Evolutionary conservation across 2,888 invertebrate species (phyloP).

Genomic region (Hanleya hanleyi): DNA sequence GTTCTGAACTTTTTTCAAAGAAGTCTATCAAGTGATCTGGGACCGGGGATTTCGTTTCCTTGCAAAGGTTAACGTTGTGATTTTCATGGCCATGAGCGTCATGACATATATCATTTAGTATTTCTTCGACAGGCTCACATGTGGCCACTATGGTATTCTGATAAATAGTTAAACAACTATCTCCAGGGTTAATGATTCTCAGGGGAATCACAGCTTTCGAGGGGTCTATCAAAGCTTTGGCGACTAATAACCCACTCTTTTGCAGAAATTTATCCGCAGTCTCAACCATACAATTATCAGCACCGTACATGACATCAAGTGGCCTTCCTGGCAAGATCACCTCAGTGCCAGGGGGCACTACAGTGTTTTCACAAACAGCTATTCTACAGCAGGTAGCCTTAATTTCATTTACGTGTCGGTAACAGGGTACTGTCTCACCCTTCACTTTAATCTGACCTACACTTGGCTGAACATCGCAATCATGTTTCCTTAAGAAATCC

Average conservation of each 20-base stretch:
- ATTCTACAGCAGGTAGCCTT: neutral
- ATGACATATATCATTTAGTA: neutral
- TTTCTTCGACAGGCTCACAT: slow-evolving; percentile 1
- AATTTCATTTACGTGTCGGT: neutral
- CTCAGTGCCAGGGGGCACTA: neutral
- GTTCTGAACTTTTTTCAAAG: neutral
- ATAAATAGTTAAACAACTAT: slow-evolving; percentile 14
- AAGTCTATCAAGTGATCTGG: neutral
- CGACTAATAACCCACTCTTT: neutral
- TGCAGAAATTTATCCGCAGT: neutral
- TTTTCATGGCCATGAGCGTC: too few species aligned
- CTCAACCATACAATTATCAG: neutral
- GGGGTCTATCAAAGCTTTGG: slow-evolving; percentile 14
- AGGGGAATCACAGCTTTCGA: slow-evolving; percentile 14
- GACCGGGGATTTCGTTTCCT: too few species aligned
- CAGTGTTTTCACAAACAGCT: neutral
- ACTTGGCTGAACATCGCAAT: neutral
- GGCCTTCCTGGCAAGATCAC: neutral
- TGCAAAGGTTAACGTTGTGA: too few species aligned
- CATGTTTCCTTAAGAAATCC: neutral
- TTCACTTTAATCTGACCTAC: neutral
- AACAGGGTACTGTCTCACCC: neutral
- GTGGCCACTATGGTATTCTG: neutral
- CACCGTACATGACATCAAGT: neutral
- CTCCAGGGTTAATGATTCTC: slow-evolving; percentile 12